Conservation (phyloP, 2,888 invertebrate species). For the Campoplex nolae region DNA sequence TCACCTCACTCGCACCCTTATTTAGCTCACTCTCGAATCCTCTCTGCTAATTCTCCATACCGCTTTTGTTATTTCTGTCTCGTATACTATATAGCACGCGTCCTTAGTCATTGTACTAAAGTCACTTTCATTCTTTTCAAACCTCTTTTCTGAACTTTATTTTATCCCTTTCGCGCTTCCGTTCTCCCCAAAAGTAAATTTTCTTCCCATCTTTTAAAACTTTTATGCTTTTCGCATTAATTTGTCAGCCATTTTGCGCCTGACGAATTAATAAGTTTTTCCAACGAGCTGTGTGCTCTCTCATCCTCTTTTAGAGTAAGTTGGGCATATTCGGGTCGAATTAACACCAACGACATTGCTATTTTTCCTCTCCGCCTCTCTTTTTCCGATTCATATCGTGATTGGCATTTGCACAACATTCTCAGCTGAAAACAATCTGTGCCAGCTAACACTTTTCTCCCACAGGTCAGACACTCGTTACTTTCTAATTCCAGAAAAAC, state of each 20-base stretch:
- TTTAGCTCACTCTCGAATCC: constrained; percentile 42
- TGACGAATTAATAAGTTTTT: constrained; percentile 80
- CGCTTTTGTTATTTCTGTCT: constrained; percentile 19
- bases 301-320: constrained; percentile 54
- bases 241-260: constrained; percentile 43
- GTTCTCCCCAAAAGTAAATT: constrained; percentile 3
- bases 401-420: constrained; percentile 79
- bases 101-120: constrained; percentile 1
- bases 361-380: constrained; percentile 69
- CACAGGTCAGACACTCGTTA: constrained; percentile 27
- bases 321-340: constrained; percentile 79
- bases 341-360: constrained; percentile 78
- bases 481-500: neutral
- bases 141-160: constrained; percentile 1
- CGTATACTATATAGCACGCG: neutral
- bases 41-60: constrained; percentile 26
- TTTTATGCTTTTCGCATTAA: neutral
- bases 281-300: constrained; percentile 68
- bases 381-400: constrained; percentile 70
- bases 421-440: constrained; percentile 69
- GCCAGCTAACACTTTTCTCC: constrained; percentile 15
- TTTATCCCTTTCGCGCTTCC: constrained; percentile 1
- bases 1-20: constrained; percentile 47
- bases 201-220: neutral
- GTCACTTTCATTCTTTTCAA: neutral